Conservation (phyloP, 2,797 vertebrate species). For the Poecilia gillii region DNA sequence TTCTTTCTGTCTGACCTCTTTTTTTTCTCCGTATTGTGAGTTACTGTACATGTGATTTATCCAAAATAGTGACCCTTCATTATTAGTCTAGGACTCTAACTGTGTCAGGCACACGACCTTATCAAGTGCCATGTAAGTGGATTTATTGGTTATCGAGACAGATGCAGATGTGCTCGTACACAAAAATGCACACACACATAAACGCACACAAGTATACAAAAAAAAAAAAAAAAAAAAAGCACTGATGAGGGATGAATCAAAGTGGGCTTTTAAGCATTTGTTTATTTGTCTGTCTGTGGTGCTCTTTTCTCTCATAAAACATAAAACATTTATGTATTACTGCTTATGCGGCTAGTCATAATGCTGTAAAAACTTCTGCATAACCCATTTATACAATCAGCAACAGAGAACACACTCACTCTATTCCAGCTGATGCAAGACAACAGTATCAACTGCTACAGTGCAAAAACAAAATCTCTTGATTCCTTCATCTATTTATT, state of each 20-base stretch:
- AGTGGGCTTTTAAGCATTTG: constrained; percentile 58
- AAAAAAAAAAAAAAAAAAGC: background rate
- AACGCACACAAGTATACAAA: background rate
- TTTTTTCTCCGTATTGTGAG: constrained; percentile 33
- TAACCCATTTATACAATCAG: background rate
- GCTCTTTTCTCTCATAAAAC: constrained; percentile 2
- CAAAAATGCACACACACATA: background rate
- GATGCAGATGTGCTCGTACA: constrained; percentile 9
- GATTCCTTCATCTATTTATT: background rate
- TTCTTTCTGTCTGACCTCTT: background rate
- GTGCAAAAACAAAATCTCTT: background rate
- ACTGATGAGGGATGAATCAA: constrained; percentile 22
- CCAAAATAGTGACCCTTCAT: constrained; percentile 39
- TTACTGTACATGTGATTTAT: constrained; percentile 25
- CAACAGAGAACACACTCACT: background rate
- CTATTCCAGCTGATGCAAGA: background rate
- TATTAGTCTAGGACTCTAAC: constrained; percentile 37
- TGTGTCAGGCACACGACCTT: constrained; percentile 16
- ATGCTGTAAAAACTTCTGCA: background rate
- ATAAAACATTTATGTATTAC: constrained; percentile 39
- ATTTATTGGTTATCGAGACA: constrained; percentile 49
- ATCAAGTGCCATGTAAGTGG: constrained; percentile 29
- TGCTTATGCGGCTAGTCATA: constrained; percentile 24
- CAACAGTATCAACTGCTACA: background rate
- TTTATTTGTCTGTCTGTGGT: constrained; percentile 4